phyloP scores from a whole-genome alignment of 2,888 invertebrate species.

The Cephus sareptanus region DNA sequence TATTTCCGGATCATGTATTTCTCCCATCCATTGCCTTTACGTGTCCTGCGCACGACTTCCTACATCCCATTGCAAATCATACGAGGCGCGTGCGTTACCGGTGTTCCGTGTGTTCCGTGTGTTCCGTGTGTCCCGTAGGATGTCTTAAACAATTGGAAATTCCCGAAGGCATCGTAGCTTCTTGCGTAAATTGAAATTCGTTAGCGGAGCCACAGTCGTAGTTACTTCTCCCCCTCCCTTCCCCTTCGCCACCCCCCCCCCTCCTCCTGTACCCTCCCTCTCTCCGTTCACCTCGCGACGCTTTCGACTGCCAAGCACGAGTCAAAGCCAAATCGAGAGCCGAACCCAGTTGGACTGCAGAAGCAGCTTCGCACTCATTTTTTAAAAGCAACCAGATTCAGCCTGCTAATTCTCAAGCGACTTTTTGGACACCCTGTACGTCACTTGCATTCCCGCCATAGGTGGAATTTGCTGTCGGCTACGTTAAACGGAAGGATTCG shows the following conservation, averaged over 20 bases:
- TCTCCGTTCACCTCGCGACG: background rate
- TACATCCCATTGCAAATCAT: background rate
- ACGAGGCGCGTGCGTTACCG: background rate
- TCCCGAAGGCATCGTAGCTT: background rate
- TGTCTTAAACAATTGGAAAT: background rate
- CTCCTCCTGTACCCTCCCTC: too few species aligned
- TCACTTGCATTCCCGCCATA: background rate
- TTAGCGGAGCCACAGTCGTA: background rate
- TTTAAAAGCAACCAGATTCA: background rate
- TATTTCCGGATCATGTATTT: background rate
- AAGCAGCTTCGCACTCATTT: background rate
- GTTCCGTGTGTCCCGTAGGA: background rate
- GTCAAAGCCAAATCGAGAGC: background rate
- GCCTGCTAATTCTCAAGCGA: background rate
- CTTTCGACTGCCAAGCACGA: background rate
- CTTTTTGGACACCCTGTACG: background rate
- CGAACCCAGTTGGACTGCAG: background rate
- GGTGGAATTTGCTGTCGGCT: background rate
- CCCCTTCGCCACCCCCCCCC: too few species aligned
- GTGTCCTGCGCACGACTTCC: background rate
- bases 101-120: too few species aligned
- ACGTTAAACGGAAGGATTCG: background rate
- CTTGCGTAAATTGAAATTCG: background rate
- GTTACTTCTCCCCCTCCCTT: too few species aligned
- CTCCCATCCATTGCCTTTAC: background rate